Percentiles rank a stretch among this genome's conserved stretches.
Evolutionary conservation across 2,888 invertebrate genomes (phyloP).

Genomic region (Aphodius granarius): DNA sequence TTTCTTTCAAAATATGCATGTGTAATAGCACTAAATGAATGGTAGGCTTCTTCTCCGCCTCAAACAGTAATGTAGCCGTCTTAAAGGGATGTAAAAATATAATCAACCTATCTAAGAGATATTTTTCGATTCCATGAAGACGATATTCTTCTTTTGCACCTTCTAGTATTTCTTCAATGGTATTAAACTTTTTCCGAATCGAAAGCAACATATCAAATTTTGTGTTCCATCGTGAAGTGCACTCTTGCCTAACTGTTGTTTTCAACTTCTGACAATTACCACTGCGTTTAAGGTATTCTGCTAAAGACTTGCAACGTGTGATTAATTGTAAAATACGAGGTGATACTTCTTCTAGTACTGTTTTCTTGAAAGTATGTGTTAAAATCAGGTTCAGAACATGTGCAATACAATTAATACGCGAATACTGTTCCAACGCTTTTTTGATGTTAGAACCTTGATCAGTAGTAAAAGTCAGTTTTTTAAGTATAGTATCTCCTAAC

Average conservation of each 20-base stretch:
- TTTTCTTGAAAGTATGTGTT: constrained; percentile 6
- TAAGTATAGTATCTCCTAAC: neutral
- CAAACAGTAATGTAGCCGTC: constrained; percentile 7
- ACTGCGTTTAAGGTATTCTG: constrained; percentile 9
- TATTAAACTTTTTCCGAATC: constrained; percentile 1
- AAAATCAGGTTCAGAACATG: constrained; percentile 9
- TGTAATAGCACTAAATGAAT: constrained; percentile 8
- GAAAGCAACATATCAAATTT: neutral
- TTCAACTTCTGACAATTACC: neutral
- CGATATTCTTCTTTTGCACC: constrained; percentile 7
- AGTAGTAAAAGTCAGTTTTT: constrained; percentile 3
- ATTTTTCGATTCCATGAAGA: constrained; percentile 11
- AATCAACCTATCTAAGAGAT: constrained; percentile 8
- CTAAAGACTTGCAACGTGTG: neutral
- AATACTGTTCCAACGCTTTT: constrained; percentile 6
- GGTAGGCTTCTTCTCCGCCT: neutral
- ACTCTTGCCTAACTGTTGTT: constrained; percentile 1
- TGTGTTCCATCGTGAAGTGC: constrained; percentile 5
- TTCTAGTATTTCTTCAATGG: constrained; percentile 5
- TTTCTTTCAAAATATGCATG: constrained; percentile 7
- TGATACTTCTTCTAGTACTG: neutral
- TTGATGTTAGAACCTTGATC: constrained; percentile 9
- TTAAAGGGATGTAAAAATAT: constrained; percentile 13
- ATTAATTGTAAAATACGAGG: constrained; percentile 9
- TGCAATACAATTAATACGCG: constrained; percentile 5